Evolutionary conservation across 2,797 vertebrate species (phyloP), one percentile per base, ranked within the genome.

Genomic region (Notolabrus celidotus): DNA sequence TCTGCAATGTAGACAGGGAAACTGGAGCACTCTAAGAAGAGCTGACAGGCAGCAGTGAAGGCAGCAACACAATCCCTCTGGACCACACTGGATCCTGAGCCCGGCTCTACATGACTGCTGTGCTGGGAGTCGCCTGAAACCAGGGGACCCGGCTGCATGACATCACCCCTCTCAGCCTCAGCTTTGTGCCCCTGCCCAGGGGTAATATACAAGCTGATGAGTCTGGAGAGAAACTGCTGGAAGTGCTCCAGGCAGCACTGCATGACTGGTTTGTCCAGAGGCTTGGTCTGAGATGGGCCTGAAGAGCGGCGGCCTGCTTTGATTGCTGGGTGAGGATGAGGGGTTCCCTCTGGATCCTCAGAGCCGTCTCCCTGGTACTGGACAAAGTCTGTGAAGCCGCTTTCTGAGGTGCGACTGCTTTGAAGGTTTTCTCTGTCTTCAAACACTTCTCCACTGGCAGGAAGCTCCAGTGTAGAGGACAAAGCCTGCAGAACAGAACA

Each of bases 1-100:
- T 99, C 98, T 72, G 98, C 98, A 34, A 99, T 96, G 89, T 99
- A 99, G 79, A 99, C 93, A 0, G 98, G 98, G 89, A 99, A 99
- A 92, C 98, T 99, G 15, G 98, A 99, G 88, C 97, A 99, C 89
- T 99, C 98, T 59, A 99, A 92, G 71, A 98, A 98, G 14, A 99
- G 96, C 91, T 99, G 98, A 64, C 97, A 99, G 60, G 97, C 96
- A 82, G 98, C 98, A 70, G 96, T 95, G 74, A 98, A 98, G 66
- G 96, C 97, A 88, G 94, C 91, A 31, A 96, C 93, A 83, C 94
- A 95, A 71, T 97, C 96, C 85, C 93, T 97, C 0, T 93, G 92
- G 51, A 92, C 25, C 47, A 71, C 5, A 42, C 14, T 84, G 31
- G 67, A 68, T 36, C n/a, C 78, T 12, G 66, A 62, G 20, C 49